phyloP scores from a whole-genome alignment of 2,888 invertebrate species.

The Amphimallon solstitiale region DNA sequence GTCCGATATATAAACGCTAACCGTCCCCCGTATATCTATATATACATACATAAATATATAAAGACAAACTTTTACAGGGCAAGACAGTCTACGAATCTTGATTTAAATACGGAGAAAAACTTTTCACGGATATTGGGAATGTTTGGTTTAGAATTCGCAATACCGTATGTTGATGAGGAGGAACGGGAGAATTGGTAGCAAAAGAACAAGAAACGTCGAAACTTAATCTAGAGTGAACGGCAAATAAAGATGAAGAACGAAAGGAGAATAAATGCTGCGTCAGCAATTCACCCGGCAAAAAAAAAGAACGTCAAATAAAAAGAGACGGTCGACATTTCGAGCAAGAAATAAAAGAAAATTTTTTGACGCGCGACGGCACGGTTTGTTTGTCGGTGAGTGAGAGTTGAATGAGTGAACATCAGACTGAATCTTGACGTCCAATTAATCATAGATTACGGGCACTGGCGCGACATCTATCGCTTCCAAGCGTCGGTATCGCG shows the following conservation, averaged over 20 bases:
- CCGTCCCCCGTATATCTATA: not conserved
- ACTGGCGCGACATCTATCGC: conserved; percentile 33
- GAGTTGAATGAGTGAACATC: conserved; percentile 12
- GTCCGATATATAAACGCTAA: conserved; percentile 12
- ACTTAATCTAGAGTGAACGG: not conserved
- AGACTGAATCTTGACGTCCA: conserved; percentile 19
- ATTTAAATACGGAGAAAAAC: conserved; percentile 1
- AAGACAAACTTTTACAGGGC: not conserved
- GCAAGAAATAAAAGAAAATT: conserved; percentile 13
- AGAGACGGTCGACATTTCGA: not conserved
- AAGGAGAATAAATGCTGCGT: too few species aligned
- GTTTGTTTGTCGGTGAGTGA: conserved; percentile 21
- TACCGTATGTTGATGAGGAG: not conserved
- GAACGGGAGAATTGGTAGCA: not conserved
- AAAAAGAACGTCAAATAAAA: not conserved
- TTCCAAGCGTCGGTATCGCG: conserved; percentile 29
- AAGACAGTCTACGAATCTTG: not conserved
- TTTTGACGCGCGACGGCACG: conserved; percentile 5
- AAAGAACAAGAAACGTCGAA: too few species aligned
- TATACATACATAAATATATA: conserved; percentile 6
- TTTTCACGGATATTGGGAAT: not conserved
- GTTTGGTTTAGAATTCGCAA: not conserved
- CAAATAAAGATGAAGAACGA: not conserved
- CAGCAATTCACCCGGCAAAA: not conserved
- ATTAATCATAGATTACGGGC: conserved; percentile 26